phyloP scores from a whole-genome alignment of 2,797 vertebrate genomes.

The Otolemur crassicaudatus region DNA sequence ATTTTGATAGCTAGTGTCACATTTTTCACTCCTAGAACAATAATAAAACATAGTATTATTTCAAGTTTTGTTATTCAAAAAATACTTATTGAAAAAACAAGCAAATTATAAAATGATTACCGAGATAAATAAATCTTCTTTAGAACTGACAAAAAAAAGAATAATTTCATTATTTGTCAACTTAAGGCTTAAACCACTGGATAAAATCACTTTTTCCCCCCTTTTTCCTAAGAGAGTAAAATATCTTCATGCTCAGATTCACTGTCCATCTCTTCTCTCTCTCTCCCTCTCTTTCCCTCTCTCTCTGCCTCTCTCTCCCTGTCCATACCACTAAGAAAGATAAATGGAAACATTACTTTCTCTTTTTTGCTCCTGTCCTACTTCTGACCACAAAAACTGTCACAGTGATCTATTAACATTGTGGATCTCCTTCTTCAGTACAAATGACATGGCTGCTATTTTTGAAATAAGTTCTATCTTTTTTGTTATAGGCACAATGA shows the following conservation, averaged over 20 bases:
- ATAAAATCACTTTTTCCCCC: not conserved
- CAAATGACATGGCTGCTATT: slow-evolving; percentile 75
- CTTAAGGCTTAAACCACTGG: slow-evolving; percentile 19
- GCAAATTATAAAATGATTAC: slow-evolving; percentile 14
- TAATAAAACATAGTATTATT: not conserved
- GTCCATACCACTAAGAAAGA: slow-evolving; percentile 66
- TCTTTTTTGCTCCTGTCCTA: slow-evolving; percentile 65
- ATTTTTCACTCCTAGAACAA: not conserved
- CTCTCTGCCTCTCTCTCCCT: not conserved
- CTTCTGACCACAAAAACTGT: slow-evolving; percentile 68
- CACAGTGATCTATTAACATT: slow-evolving; percentile 78
- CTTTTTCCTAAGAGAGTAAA: slow-evolving; percentile 8
- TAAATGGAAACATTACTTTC: slow-evolving; percentile 58
- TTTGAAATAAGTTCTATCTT: slow-evolving; percentile 75
- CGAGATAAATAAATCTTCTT: not conserved
- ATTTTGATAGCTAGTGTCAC: not conserved
- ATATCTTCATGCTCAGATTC: slow-evolving; percentile 25
- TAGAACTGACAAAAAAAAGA: not conserved
- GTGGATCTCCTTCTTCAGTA: slow-evolving; percentile 69
- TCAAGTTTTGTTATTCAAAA: not conserved
- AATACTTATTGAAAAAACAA: slow-evolving; percentile 44
- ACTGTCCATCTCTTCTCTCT: not conserved
- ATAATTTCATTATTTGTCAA: not conserved
- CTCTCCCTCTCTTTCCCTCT: not conserved
- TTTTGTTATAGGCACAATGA: slow-evolving; percentile 67